A percentile compares a stretch with the other conserved stretches of the same genome.
Conservation (phyloP, 2,888 invertebrate genomes). For the Tricholauxania praeusta region DNA sequence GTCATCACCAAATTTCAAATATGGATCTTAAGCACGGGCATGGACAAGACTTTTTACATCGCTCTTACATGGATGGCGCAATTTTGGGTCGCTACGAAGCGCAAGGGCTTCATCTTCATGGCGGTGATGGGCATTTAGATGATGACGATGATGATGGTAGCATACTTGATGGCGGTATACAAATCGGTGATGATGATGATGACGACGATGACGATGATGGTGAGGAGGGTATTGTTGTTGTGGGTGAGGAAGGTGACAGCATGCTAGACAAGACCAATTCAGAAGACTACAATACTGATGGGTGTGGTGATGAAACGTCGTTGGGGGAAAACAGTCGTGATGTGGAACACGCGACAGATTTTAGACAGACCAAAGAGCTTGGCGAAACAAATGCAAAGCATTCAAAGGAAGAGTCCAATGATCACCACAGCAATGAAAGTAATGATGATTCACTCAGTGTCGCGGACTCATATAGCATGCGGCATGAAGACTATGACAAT, state of each 20-base stretch:
- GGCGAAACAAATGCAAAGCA: conserved; percentile 41
- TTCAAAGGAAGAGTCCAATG: conserved; percentile 40
- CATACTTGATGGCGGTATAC: conserved; percentile 60
- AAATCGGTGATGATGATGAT: conserved; percentile 61
- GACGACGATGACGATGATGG: conserved; percentile 65
- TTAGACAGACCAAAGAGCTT: conserved; percentile 73
- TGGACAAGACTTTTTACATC: conserved; percentile 71
- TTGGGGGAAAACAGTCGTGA: conserved; percentile 51
- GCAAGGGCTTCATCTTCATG: conserved; percentile 65
- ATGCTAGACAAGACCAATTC: conserved; percentile 66
- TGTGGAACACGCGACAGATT: conserved; percentile 57
- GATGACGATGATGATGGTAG: conserved; percentile 66
- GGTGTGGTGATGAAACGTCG: conserved; percentile 57
- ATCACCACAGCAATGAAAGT: conserved; percentile 68
- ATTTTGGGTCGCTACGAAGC: conserved; percentile 71
- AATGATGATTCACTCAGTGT: conserved; percentile 74
- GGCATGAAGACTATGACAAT: conserved; percentile 61
- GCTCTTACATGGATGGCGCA: conserved; percentile 69
- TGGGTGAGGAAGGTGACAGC: conserved; percentile 81
- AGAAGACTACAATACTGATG: conserved; percentile 61
- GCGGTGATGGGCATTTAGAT: conserved; percentile 61
- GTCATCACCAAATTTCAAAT: conserved; percentile 66
- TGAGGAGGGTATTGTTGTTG: conserved; percentile 80
- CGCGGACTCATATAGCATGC: conserved; percentile 70
- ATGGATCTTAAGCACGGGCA: conserved; percentile 76